Evolutionary conservation across 2,113 vertebrate species (phyloP).

Genomic region (Ailurus styani): DNA sequence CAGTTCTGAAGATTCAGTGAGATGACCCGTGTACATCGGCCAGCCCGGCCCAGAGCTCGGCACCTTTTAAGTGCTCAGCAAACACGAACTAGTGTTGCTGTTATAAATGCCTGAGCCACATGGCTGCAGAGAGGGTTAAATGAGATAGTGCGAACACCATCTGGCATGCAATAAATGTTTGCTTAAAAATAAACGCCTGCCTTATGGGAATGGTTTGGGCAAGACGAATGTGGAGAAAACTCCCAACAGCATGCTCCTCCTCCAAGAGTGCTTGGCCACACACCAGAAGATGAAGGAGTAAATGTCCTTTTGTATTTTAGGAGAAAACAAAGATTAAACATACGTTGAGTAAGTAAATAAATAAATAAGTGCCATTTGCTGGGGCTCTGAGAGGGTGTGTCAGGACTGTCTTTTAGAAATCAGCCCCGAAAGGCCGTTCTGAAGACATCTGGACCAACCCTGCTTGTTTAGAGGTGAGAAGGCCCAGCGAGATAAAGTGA

Average conservation of each 20-base stretch:
- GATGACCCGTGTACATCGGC: not conserved
- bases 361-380: not conserved
- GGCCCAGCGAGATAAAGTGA: not conserved
- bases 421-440: not conserved
- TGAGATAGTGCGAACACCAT: conserved; percentile 62
- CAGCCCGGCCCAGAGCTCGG: not conserved
- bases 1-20: not conserved
- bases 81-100: not conserved
- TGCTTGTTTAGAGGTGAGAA: not conserved
- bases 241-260: not conserved
- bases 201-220: conserved; percentile 51
- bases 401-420: not conserved
- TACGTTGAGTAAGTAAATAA: not conserved
- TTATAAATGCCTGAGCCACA: not conserved
- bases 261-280: not conserved
- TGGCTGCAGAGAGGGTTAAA: conserved; percentile 44
- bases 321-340: conserved; percentile 16
- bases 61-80: not conserved
- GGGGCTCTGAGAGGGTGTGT: not conserved
- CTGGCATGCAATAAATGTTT: conserved; percentile 66
- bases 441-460: not conserved
- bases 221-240: conserved; percentile 37
- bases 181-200: conserved; percentile 70
- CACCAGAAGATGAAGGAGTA: not conserved
- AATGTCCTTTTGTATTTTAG: not conserved